Base-by-base conservation (phyloP, 2,797 vertebrate genomes). In the Molossus molossus region DNA sequence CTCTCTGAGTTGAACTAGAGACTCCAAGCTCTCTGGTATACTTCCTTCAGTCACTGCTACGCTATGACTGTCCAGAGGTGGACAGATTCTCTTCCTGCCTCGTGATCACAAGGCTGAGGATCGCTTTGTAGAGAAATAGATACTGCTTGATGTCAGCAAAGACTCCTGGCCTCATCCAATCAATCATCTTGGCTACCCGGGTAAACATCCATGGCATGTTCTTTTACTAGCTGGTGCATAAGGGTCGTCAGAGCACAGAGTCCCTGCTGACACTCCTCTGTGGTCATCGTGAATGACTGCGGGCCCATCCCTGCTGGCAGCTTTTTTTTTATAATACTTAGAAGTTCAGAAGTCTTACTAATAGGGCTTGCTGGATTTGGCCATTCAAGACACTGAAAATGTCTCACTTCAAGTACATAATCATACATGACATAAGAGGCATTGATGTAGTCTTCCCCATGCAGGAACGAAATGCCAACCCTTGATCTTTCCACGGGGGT, bases 311-410 rank as follows among this genome's bases (percentile, higher is more conserved):
- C 99, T 99, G 87, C 75, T 97, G 40, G 97, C 85, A 57, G 97
- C 98, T 99, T 99, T 92, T 99, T 98, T 97, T 98, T 99, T 95
- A 99, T 98, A 96, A 99, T 97, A 97, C 98, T 98, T 95, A 99
- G 98, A 92, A 99, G 98, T 98, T 99, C 99, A 92, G 99, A 99
- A 69, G 99, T 99, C 98, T 98, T 99, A 96, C 99, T 99, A 97
- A 99, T 99, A 75, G 99, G 99, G 91, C 99, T 98, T 98, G 99
- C 99, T 2, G 99, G 99, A 98, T 99, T 99, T 64, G 99, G 99
- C 99, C 99, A 99, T 96, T 98, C 99, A 79, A 99, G 99, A 92
- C 99, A 98, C 67, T 98, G 98, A 97, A 99, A 99, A 97, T 99
- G 99, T 90, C 98, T 99, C 95, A 99, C 99, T 98, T 99, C 99